Conservation (phyloP, 2,797 vertebrate species). For the Prionace glauca region DNA sequence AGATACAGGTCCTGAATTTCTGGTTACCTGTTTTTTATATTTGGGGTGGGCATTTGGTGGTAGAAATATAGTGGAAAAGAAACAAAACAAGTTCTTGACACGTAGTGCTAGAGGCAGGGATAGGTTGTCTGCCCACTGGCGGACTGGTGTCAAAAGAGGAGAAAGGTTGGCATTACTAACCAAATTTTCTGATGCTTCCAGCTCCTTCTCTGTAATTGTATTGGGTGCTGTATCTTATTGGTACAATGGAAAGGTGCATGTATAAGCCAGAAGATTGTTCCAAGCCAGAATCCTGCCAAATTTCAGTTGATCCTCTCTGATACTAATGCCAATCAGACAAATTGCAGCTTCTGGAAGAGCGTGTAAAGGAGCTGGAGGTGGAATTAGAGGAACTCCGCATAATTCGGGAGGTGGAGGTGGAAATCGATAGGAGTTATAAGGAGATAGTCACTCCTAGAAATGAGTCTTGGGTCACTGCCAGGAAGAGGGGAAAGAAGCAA, state of each 20-base stretch:
- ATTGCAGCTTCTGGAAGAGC: too few relatives aligned
- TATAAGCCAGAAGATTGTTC: not conserved
- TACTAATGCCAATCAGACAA: not conserved
- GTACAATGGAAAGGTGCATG: not conserved
- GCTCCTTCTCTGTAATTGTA: not conserved
- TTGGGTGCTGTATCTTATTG: not conserved
- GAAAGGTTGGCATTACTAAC: not conserved
- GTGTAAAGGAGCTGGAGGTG: too few relatives aligned
- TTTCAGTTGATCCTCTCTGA: not conserved
- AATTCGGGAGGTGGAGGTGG: too few relatives aligned
- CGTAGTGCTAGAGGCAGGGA: not conserved
- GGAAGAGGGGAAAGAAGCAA: too few relatives aligned
- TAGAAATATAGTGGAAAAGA: not conserved
- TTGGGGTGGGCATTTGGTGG: not conserved
- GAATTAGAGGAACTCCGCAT: too few relatives aligned
- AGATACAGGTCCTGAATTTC: not conserved
- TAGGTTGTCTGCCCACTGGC: not conserved
- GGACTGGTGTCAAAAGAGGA: not conserved
- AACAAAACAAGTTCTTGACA: not conserved
- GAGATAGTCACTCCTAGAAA: too few relatives aligned
- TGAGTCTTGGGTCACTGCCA: too few relatives aligned
- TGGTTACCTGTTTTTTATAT: not conserved
- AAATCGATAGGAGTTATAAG: too few relatives aligned
- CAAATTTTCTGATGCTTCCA: not conserved
- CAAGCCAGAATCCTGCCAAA: not conserved